phyloP scores from a whole-genome alignment of 1,140 invertebrate species.

The Papilio xuthus region DNA sequence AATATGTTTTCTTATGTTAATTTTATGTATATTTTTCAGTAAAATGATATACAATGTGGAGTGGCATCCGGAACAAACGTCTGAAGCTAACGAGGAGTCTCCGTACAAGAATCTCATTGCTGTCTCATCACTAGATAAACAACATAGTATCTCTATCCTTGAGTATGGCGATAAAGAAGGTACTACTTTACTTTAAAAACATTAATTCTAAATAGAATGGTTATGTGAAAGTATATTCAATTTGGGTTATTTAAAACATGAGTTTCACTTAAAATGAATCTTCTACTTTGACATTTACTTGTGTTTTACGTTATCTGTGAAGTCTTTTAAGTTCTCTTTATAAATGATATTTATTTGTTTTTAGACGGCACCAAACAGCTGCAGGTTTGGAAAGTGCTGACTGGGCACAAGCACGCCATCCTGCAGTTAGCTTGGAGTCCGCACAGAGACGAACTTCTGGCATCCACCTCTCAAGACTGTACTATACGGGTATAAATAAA shows the following conservation, averaged over 20 bases:
- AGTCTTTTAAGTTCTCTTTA: background rate
- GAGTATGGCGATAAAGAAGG: constrained; percentile 74
- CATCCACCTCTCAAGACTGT: constrained; percentile 86
- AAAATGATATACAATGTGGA: constrained; percentile 85
- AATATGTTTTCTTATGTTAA: constrained; percentile 6
- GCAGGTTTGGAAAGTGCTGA: constrained; percentile 79
- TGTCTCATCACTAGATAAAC: constrained; percentile 81
- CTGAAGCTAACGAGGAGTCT: constrained; percentile 81
- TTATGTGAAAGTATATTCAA: too few relatives aligned
- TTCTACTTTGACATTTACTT: too few relatives aligned
- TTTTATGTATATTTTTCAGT: constrained; percentile 56
- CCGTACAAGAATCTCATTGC: constrained; percentile 85
- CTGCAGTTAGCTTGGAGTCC: constrained; percentile 88
- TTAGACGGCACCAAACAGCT: constrained; percentile 59
- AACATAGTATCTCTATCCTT: constrained; percentile 80
- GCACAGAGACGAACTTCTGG: constrained; percentile 84
- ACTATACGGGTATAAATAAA: constrained; percentile 83
- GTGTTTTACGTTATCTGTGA: background rate
- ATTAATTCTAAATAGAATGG: too few relatives aligned
- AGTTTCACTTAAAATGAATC: too few relatives aligned
- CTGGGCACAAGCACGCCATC: constrained; percentile 83
- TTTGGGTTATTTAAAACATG: too few relatives aligned
- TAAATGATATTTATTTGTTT: constrained; percentile 20
- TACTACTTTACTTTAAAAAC: constrained; percentile 37
- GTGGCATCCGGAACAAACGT: constrained; percentile 88